These are phyloP conservation scores for Acanthococcus lagerstroemiae DNA, from an alignment of 2,888 invertebrate species.

Conservation along the genomic window DNA sequence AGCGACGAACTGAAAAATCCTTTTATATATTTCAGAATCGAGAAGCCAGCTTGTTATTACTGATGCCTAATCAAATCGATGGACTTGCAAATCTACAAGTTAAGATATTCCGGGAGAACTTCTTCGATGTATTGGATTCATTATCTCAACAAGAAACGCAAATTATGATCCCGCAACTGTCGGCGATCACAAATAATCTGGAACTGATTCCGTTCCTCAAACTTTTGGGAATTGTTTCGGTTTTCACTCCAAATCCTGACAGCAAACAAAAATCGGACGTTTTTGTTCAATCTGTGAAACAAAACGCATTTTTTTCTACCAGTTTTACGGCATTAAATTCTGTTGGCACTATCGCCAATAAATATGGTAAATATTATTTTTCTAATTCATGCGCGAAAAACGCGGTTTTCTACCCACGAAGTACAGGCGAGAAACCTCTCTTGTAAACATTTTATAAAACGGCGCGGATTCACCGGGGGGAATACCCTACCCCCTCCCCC, in stretches of 20 bases:
- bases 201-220: conserved; percentile 38
- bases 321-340: conserved; percentile 40
- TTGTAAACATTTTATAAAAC: too few relatives aligned
- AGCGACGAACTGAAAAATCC: too few relatives aligned
- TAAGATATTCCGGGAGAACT: conserved; percentile 34
- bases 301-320: conserved; percentile 40
- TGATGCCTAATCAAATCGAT: conserved; percentile 38
- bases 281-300: conserved; percentile 37
- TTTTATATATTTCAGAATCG: conserved; percentile 37
- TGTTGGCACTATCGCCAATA: conserved; percentile 38
- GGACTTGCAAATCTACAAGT: conserved; percentile 24
- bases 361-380: conserved; percentile 38
- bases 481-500: too few relatives aligned
- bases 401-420: too few relatives aligned
- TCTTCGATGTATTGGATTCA: conserved; percentile 36
- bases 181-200: conserved; percentile 37
- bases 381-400: too few relatives aligned
- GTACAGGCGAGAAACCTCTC: too few relatives aligned
- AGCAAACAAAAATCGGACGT: conserved; percentile 26
- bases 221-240: conserved; percentile 37
- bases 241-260: conserved; percentile 34
- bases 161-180: conserved; percentile 40
- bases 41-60: conserved; percentile 37
- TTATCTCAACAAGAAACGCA: conserved; percentile 37
- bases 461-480: not conserved